Percentiles rank a stretch among this genome's conserved stretches.
These are phyloP conservation scores for Sebastes goodei DNA, from an alignment of 2,797 vertebrate species.

Conservation along the genomic window DNA sequence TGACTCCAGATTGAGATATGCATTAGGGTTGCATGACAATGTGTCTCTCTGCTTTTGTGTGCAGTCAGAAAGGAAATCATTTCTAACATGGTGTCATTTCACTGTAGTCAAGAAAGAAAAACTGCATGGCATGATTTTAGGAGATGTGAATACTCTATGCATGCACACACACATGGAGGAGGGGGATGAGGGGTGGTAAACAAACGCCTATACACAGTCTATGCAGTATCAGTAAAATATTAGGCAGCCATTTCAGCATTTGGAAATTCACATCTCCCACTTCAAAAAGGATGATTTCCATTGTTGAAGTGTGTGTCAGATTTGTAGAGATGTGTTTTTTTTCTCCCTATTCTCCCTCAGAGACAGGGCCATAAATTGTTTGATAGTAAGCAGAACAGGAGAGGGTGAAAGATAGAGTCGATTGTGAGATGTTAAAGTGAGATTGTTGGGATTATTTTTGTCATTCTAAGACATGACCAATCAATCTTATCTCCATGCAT, in stretches of 20 bases:
- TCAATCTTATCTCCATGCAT: slow-evolving; percentile 14
- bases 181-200: slow-evolving; percentile 1
- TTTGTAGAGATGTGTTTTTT: slow-evolving; percentile 38
- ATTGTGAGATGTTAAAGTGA: slow-evolving; percentile 3
- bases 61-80: slow-evolving; percentile 13
- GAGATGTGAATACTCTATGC: slow-evolving; percentile 24
- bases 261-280: slow-evolving; percentile 57
- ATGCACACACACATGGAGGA: background rate
- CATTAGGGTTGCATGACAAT: slow-evolving; percentile 30
- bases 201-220: slow-evolving; percentile 48
- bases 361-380: slow-evolving; percentile 52
- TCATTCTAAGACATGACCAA: background rate
- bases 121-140: slow-evolving; percentile 16
- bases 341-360: slow-evolving; percentile 12
- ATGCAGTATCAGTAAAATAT: slow-evolving; percentile 76
- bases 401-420: slow-evolving; percentile 7
- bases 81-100: slow-evolving; percentile 31
- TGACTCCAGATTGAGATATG: slow-evolving; percentile 46
- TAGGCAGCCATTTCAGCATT: slow-evolving; percentile 68
- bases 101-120: background rate
- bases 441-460: slow-evolving; percentile 1
- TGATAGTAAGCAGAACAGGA: slow-evolving; percentile 56
- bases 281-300: slow-evolving; percentile 71
- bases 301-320: slow-evolving; percentile 57
- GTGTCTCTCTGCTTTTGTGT: slow-evolving; percentile 12